Base-by-base conservation (phyloP, 2,888 invertebrate genomes). In the Slavum lentiscoides region DNA sequence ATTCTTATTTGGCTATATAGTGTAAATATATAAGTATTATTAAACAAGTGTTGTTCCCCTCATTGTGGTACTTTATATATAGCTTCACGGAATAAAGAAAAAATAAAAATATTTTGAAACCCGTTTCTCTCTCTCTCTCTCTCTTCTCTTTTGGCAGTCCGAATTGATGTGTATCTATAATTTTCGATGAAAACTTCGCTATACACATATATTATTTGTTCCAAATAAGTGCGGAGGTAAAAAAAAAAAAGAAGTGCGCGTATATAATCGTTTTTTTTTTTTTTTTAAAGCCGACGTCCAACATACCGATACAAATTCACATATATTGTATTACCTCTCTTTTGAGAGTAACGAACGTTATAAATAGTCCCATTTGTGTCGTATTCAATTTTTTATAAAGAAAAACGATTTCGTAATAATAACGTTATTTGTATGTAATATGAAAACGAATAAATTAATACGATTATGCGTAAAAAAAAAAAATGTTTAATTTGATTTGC, bases 141-240 rank as follows among this genome's bases (percentile, higher is more conserved):
- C 37, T 74, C 62, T 53, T 30, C 2, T 21, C 2, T 21, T 58
- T 67, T 23, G 39, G 58, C 23, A 58, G 55, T 23, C 58, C 0
- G 53, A 74, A 74, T 75, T 19, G 19, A 75, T 66, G 67, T 67
- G 58, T 67, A 58, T 23, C 23, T 23, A 58, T 59, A 58, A 75
- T 75, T 58, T 21, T 67, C 58, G 39, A 75, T 23, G 19, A 58
- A 75, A 75, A 67, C 39, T 67, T 13, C 11, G 7, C 21, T 58
- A 19, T 15, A 43, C 1, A 6, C 39, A 9, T 7, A 43, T 43
- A 21, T 39, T 74, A 13, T 49, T 49, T 49, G 1, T 49, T 49
- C 43, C 39, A 17, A 67, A 75, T 39, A 67, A 75, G 19, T 39
- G 19, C 30, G 30, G 30, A 4, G 4, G 30, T 2, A 4, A 30